Evolutionary conservation across 2,113 vertebrate species (phyloP).

Genomic region (Buteo buteo): DNA sequence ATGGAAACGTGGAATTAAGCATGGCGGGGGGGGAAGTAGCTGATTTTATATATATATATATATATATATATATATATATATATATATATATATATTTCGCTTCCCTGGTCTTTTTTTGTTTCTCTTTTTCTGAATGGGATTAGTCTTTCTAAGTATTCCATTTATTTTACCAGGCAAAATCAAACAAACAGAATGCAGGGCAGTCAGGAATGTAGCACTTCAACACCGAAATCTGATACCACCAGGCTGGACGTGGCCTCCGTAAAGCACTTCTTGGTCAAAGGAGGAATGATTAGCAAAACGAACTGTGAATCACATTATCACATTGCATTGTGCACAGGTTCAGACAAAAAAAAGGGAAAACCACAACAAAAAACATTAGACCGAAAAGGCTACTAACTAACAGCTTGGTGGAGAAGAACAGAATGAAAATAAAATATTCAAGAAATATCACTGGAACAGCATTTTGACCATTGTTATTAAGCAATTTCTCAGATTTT

Average conservation of each 20-base stretch:
- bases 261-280: neutral
- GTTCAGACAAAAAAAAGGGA: neutral
- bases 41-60: neutral
- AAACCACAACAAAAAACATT: neutral
- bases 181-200: neutral
- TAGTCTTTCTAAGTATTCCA: neutral
- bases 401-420: neutral
- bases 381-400: neutral
- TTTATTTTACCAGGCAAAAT: neutral
- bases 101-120: fast-evolving
- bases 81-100: no score
- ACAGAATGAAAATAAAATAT: neutral
- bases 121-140: neutral
- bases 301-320: neutral
- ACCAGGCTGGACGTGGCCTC: neutral
- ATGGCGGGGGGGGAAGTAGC: neutral
- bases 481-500: neutral
- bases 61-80: no score
- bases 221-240: slow-evolving; percentile 11
- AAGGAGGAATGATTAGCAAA: slow-evolving; percentile 6
- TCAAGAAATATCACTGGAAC: neutral
- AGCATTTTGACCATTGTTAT: neutral
- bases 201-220: slow-evolving; percentile 28
- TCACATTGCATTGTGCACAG: neutral
- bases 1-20: neutral